Evolutionary conservation across 2,888 invertebrate species (phyloP), one percentile per base, ranked within the genome.

Genomic region (Chymomyza procnemis): DNA sequence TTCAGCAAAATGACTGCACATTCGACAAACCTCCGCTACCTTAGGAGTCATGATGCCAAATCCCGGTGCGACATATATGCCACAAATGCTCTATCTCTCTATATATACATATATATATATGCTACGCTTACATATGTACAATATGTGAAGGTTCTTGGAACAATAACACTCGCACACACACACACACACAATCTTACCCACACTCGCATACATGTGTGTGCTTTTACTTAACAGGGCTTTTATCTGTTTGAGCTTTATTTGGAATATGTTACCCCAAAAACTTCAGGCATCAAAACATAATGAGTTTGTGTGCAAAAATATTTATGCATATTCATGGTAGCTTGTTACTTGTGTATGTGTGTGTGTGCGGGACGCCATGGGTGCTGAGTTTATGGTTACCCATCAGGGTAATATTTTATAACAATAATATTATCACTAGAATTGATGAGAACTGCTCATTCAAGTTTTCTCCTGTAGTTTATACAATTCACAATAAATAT

Each of bases 391-490:
- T 69, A 69, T 70, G 72, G 73, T 59, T 41, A 73, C 71, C 82
- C 76, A 76, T 74, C 69, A 72, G 79, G 80, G 79, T 85, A 85
- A 85, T 81, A 83, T 85, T 85, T 83, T 74, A 85, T 74, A 78
- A 83, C 76, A 76, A 85, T 80, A 81, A 83, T 80, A 83, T 84
- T 85, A 81, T 85, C 86, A 85, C 84, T 83, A 81, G 79, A 84
- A 50, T 50, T 64, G 66, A 65, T 78, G 73, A 79, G 78, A 67
- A 69, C 69, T 67, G 67, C 71, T 60, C 64, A 67, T 85, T 77
- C 70, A 79, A 80, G 67, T 85, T 77, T 70, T 69, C 50, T 66
- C 61, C 67, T 64, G 62, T 57, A 67, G 68, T 66, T 66, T 65
- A 67, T 67, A 57, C 68, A 69, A 47, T 60, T 41, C 9, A 12